Percentiles rank a stretch among this genome's conserved stretches.
Evolutionary conservation across 2,888 invertebrate genomes (phyloP).

Genomic region (Eledone cirrhosa): DNA sequence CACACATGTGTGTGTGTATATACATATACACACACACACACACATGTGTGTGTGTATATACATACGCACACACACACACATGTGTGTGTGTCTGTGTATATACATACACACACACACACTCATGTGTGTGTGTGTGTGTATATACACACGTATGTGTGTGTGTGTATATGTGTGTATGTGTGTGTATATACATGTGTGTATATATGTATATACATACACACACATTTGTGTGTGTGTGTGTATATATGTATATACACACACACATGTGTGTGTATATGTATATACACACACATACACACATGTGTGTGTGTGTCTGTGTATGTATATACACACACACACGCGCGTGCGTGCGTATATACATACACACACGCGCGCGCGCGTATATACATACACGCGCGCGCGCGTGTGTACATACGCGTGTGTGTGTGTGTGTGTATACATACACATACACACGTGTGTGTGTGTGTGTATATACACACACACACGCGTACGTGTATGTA

Average conservation of each 20-base stretch:
- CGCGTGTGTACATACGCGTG: not conserved
- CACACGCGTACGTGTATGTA: not conserved
- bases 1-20: not conserved
- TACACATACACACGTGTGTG: not conserved
- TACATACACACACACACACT: not conserved
- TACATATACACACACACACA: not conserved
- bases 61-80: not conserved
- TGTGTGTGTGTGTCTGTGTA: not conserved
- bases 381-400: not conserved
- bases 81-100: not conserved
- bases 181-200: not conserved
- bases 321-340: not conserved
- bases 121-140: not conserved
- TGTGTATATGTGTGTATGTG: not conserved
- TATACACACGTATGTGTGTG: not conserved
- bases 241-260: not conserved
- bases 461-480: not conserved
- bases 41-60: not conserved
- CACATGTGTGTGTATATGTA: not conserved
- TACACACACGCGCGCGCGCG: not conserved
- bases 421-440: not conserved
- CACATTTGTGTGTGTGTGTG: not conserved
- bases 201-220: not conserved
- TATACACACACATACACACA: not conserved
- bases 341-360: not conserved